Evolutionary conservation across 2,888 invertebrate species (phyloP).

Genomic region (Gymnosoma rotundatum): DNA sequence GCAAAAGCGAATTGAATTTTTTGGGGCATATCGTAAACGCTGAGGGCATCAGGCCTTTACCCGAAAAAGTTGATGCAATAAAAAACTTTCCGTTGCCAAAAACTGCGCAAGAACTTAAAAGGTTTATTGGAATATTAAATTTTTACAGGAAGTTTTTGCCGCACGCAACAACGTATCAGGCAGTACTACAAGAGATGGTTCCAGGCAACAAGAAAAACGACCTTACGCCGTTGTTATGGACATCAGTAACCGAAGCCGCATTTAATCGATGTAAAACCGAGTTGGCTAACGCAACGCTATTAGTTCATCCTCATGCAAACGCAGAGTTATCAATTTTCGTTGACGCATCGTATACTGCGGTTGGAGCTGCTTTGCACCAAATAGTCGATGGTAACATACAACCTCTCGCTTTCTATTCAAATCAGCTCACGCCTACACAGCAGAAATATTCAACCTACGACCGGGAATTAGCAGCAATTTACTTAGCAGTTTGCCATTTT

Average conservation of each 20-base stretch:
- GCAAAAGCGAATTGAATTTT: conserved; percentile 34
- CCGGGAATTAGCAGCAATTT: conserved; percentile 4
- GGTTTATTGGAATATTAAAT: neutral
- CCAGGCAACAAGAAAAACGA: conserved; percentile 65
- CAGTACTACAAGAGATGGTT: conserved; percentile 38
- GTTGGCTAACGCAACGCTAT: conserved; percentile 50
- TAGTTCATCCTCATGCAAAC: conserved; percentile 34
- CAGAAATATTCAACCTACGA: conserved; percentile 68
- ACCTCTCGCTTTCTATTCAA: conserved; percentile 7
- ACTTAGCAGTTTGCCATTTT: conserved; percentile 20
- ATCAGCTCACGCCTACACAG: conserved; percentile 11
- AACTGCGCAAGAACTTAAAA: conserved; percentile 14
- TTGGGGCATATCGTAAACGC: conserved; percentile 59
- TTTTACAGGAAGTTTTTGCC: conserved; percentile 59
- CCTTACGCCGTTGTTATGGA: conserved; percentile 49
- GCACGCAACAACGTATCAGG: neutral
- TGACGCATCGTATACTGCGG: conserved; percentile 60
- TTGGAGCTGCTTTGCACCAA: conserved; percentile 49
- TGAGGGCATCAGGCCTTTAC: conserved; percentile 62
- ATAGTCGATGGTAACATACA: conserved; percentile 29
- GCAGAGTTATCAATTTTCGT: conserved; percentile 43
- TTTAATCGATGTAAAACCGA: conserved; percentile 54
- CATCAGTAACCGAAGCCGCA: conserved; percentile 34
- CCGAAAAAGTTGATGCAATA: conserved; percentile 9
- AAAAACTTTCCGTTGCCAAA: neutral